Evolutionary conservation across 2,113 vertebrate genomes (phyloP).

Genomic region (Psilopsiagon aymara): DNA sequence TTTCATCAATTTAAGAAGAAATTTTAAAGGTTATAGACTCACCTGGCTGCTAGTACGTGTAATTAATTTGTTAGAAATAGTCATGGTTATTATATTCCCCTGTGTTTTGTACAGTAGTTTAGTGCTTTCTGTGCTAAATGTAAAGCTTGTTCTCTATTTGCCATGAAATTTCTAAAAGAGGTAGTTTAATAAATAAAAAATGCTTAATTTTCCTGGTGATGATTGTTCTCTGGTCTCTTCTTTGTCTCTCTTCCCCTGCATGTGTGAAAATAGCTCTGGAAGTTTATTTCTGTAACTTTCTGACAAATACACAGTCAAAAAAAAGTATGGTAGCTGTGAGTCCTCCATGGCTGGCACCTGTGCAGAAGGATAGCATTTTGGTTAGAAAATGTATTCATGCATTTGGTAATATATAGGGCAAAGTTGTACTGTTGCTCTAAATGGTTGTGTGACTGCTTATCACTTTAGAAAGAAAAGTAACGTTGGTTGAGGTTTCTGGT

Average conservation of each 20-base stretch:
- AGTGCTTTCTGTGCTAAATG: background rate
- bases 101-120: background rate
- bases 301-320: background rate
- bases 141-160: background rate
- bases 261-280: background rate
- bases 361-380: background rate
- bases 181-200: background rate
- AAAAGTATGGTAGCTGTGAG: background rate
- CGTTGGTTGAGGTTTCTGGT: background rate
- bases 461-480: background rate
- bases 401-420: background rate
- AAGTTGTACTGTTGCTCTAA: background rate
- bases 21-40: background rate
- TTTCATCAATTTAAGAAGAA: background rate
- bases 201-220: background rate
- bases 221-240: background rate
- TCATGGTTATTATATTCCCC: background rate
- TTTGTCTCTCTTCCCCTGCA: background rate
- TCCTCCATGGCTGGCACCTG: background rate
- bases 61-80: background rate
- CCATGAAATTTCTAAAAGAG: background rate
- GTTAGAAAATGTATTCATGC: background rate
- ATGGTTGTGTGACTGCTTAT: background rate
- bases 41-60: background rate
- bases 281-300: background rate